phyloP scores from a whole-genome alignment of 2,888 invertebrate genomes.

The Anoplius nigerrimus region DNA sequence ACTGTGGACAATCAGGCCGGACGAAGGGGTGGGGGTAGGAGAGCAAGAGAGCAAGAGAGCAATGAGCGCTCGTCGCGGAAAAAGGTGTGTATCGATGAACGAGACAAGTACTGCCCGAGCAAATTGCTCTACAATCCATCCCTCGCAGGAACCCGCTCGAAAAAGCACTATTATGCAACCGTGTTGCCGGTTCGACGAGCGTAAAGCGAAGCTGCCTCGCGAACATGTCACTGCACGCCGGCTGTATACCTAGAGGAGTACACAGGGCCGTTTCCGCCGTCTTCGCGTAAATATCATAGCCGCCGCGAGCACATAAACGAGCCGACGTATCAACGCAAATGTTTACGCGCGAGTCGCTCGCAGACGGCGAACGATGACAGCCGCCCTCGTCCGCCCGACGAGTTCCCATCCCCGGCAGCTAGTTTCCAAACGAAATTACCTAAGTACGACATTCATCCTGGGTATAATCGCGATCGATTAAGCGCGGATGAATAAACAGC shows the following conservation, averaged over 20 bases:
- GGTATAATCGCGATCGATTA: background rate
- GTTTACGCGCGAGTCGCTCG: conserved; percentile 46
- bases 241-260: no score
- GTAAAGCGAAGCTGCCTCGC: background rate
- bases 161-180: conserved; percentile 12
- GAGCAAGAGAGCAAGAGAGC: conserved; percentile 15
- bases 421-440: background rate
- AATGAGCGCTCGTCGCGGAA: background rate
- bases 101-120: background rate
- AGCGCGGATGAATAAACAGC: no score
- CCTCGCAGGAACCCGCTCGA: conserved; percentile 5
- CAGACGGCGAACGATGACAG: background rate
- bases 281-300: background rate
- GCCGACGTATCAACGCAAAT: conserved; percentile 49
- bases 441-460: background rate
- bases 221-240: background rate
- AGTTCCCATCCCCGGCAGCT: background rate
- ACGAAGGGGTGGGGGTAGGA: no score
- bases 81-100: background rate
- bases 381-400: background rate
- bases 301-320: conserved; percentile 23
- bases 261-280: background rate
- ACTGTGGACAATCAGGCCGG: no score
- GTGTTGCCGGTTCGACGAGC: background rate
- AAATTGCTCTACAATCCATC: conserved; percentile 39